A percentile compares a stretch with the other conserved stretches of the same genome.
phyloP scores from a whole-genome alignment of 1,140 invertebrate genomes.

The Belonocnema kinseyi region DNA sequence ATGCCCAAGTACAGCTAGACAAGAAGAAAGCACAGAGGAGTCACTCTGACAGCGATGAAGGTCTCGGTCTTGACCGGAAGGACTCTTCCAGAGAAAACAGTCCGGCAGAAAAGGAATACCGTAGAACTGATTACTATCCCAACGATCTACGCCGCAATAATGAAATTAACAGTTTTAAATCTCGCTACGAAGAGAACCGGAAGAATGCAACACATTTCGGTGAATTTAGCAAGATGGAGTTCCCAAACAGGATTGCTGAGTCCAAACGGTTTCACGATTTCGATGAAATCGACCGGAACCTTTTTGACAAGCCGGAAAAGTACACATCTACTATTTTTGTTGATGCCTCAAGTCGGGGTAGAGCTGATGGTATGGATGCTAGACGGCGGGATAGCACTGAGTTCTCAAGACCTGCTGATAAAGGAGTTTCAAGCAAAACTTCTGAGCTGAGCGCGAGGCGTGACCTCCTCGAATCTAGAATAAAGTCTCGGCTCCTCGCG shows the following conservation, averaged over 20 bases:
- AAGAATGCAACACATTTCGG: slow-evolving; percentile 55
- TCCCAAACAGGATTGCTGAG: slow-evolving; percentile 48
- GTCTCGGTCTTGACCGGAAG: slow-evolving; percentile 81
- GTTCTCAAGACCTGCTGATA: slow-evolving; percentile 48
- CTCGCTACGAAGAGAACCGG: slow-evolving; percentile 58
- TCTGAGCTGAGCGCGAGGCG: slow-evolving; percentile 83
- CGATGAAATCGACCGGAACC: slow-evolving; percentile 61
- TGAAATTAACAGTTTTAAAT: slow-evolving; percentile 68
- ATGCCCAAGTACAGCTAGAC: slow-evolving; percentile 84
- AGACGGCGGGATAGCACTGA: slow-evolving; percentile 74
- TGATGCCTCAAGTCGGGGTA: slow-evolving; percentile 77
- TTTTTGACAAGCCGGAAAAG: slow-evolving; percentile 66
- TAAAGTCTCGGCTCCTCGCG: slow-evolving; percentile 78
- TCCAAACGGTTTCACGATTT: slow-evolving; percentile 58
- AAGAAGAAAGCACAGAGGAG: slow-evolving; percentile 76
- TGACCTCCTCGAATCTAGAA: slow-evolving; percentile 84
- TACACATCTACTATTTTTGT: slow-evolving; percentile 73
- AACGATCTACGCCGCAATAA: slow-evolving; percentile 65
- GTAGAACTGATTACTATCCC: slow-evolving; percentile 63
- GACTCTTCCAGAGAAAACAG: slow-evolving; percentile 72
- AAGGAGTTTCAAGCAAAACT: slow-evolving; percentile 64
- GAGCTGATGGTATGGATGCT: slow-evolving; percentile 80
- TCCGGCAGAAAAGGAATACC: slow-evolving; percentile 71
- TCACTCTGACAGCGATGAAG: slow-evolving; percentile 85
- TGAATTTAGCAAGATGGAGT: slow-evolving; percentile 56